Evolutionary conservation across 2,888 invertebrate species (phyloP).

Genomic region (Clepsis dumicolana): DNA sequence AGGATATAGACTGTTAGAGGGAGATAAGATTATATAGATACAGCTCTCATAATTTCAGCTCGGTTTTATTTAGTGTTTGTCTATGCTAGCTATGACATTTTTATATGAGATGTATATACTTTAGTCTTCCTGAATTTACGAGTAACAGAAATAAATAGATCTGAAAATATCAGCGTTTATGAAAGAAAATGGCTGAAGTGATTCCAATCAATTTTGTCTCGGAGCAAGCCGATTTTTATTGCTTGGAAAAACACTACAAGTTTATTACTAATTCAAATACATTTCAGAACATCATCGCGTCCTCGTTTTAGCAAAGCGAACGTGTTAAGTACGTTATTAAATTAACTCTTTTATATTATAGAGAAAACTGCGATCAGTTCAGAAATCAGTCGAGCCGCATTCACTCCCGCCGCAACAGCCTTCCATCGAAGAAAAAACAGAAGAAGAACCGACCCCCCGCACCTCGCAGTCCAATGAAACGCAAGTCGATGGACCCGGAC

Average conservation of each 20-base stretch:
- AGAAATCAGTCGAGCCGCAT: conserved; percentile 83
- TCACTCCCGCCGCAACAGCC: conserved; percentile 63
- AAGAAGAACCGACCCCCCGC: conserved; percentile 58
- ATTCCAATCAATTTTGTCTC: no score
- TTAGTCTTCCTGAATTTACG: no score
- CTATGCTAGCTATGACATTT: not conserved
- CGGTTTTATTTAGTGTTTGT: not conserved
- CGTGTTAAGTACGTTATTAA: not conserved
- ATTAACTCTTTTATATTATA: conserved; percentile 58
- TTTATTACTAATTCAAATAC: not conserved
- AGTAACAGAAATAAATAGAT: no score
- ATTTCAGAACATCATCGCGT: not conserved
- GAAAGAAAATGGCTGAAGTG: no score
- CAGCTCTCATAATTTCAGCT: conserved; percentile 4
- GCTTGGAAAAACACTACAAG: no score
- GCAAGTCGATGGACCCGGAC: conserved; percentile 19
- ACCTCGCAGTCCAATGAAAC: conserved; percentile 37
- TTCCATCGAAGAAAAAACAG: conserved; percentile 68
- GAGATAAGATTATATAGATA: conserved; percentile 32
- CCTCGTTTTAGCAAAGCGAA: not conserved
- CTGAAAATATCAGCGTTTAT: no score
- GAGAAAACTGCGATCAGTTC: conserved; percentile 89
- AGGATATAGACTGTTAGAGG: conserved; percentile 18
- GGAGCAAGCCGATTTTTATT: no score
- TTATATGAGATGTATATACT: no score